phyloP scores from a whole-genome alignment of 2,888 invertebrate genomes.

The Calameuta pallipes region DNA sequence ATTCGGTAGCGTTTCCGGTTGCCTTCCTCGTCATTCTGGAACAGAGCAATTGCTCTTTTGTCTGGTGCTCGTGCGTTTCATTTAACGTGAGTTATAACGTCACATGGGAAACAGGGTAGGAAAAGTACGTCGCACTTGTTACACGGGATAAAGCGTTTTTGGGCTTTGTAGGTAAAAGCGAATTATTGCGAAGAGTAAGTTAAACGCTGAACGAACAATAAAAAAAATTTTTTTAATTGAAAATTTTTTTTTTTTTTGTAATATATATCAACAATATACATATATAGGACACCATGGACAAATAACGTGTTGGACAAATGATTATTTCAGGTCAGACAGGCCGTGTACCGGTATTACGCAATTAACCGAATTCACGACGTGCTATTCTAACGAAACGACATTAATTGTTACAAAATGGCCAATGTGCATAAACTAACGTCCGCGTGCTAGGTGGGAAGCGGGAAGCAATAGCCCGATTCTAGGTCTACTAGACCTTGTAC shows the following conservation, averaged over 20 bases:
- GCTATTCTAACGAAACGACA: neutral
- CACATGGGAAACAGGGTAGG: neutral
- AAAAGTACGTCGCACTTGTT: neutral
- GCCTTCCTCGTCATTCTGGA: no score
- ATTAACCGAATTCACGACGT: neutral
- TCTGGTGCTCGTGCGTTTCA: no score
- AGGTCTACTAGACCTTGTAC: constrained; percentile 2
- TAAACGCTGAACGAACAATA: neutral
- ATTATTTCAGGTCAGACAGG: neutral
- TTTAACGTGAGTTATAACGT: no score
- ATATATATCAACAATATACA: neutral
- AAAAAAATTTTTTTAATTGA: neutral
- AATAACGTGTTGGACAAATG: neutral
- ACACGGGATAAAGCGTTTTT: neutral
- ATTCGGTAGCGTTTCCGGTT: neutral
- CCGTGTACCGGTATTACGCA: neutral
- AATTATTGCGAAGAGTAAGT: neutral
- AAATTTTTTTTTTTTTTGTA: neutral
- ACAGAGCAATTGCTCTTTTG: no score
- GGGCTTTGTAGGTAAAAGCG: neutral
- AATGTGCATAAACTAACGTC: neutral
- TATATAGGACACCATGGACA: neutral
- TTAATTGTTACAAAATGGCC: constrained; percentile 3
- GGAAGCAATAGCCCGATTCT: neutral
- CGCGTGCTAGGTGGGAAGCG: neutral